A percentile compares a stretch with the other conserved stretches of the same genome.
phyloP scores from a whole-genome alignment of 2,797 vertebrate genomes.

The Acrossocheilus fasciatus region DNA sequence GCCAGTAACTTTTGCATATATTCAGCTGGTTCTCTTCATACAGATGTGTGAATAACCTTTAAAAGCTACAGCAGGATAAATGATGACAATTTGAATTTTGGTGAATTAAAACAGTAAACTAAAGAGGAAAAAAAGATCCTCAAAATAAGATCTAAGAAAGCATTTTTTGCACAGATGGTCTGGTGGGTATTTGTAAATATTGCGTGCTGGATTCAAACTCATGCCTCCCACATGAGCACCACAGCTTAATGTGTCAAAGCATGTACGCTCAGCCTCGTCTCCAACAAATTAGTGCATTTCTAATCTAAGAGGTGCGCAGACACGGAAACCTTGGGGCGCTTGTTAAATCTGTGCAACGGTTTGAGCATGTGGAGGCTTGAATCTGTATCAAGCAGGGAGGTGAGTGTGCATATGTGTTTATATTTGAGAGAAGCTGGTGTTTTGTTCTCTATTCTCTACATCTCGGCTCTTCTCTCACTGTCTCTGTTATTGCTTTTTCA shows the following conservation, averaged over 20 bases:
- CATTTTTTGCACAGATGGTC: not conserved
- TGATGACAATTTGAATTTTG: not conserved
- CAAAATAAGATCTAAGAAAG: not conserved
- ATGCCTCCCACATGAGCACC: not conserved
- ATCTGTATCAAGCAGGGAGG: conserved; percentile 32
- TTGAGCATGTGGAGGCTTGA: conserved; percentile 27
- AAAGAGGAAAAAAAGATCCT: not conserved
- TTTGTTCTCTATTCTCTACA: conserved; percentile 47
- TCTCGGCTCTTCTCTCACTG: conserved; percentile 26
- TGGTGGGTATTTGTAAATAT: not conserved
- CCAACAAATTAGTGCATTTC: conserved; percentile 18
- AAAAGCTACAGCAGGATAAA: not conserved
- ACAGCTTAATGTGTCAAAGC: conserved; percentile 8
- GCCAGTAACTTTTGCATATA: not conserved
- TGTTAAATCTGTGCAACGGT: conserved; percentile 43
- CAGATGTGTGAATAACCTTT: not conserved
- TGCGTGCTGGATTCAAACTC: not conserved
- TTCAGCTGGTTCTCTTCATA: not conserved
- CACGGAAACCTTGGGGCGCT: conserved; percentile 38
- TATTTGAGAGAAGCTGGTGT: conserved; percentile 36
- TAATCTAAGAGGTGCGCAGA: conserved; percentile 32
- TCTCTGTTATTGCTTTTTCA: conserved; percentile 51
- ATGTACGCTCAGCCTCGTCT: not conserved
- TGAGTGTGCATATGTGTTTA: conserved; percentile 42
- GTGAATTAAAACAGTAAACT: not conserved